Base-by-base conservation (phyloP, 2,113 vertebrate species). In the Acanthochromis polyacanthus region DNA sequence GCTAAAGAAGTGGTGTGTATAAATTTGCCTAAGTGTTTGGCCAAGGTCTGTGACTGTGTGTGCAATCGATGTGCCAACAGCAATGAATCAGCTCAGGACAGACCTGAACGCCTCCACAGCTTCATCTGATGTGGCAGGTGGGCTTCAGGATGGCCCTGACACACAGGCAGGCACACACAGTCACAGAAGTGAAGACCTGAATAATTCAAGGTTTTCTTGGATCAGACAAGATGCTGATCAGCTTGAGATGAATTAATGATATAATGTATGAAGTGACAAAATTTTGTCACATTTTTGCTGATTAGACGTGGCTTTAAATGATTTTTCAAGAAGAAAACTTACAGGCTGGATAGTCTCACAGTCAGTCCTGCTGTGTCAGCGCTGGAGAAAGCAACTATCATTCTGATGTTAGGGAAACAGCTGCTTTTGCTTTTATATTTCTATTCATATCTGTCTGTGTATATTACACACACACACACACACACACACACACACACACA, bases 1-100 rank as follows among this genome's bases (percentile, higher is more conserved):
- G 83, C 86, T 85, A 82, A 91, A 88, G 65, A 82, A 85, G 80
- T 45, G 73, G 12, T 67, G 87, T 90, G 80, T 89, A 87, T 90
- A 87, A 85, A 89, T 93, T 84, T 90, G 81, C 81, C 68, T 88
- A 86, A 91, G 82, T 87, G 79, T 90, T 86, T 87, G 87, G 80
- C 82, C 75, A 77, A 85, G 81, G 85, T 85, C 83, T 88, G 89
- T 50, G 80, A 60, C 73, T 89, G 83, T 83, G 83, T 83, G 71
- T 72, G 80, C 77, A 87, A 84, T 89, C 80, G 55, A 89, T 89
- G 76, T 83, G 81, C 86, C 84, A 87, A 65, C 82, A 88, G 77
- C 81, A 86, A 91, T 90, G 90, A 89, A 92, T 93, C 86, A 90
- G 63, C 11, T 40, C 9, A 1, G 62, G 81, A 81, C 67, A 45